These are phyloP conservation scores for Lepus americanus DNA, from an alignment of 2,113 vertebrate genomes.

Conservation along the genomic window DNA sequence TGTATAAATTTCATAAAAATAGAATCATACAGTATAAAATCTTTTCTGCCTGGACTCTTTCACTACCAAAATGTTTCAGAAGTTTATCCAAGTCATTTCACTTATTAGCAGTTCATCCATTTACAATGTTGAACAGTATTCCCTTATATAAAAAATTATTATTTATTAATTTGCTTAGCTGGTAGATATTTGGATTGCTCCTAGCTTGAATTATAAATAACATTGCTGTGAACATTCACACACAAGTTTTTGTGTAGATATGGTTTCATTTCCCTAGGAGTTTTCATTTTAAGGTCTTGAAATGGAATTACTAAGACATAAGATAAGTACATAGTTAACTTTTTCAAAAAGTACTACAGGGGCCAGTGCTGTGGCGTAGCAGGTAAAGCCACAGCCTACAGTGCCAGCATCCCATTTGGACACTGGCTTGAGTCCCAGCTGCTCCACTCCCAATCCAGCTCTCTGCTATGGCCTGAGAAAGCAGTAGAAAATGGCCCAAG, in stretches of 20 bases:
- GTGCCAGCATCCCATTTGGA: too few relatives aligned
- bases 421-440: too few relatives aligned
- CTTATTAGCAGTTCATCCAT: neutral
- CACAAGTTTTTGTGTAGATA: neutral
- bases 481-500: too few relatives aligned
- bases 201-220: neutral
- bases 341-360: neutral
- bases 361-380: too few relatives aligned
- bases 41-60: neutral
- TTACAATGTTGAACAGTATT: neutral
- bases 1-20: constrained; percentile 27
- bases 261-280: neutral
- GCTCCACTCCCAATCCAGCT: too few relatives aligned
- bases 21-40: neutral
- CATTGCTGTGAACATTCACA: neutral
- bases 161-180: neutral
- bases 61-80: neutral
- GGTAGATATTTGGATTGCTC: neutral
- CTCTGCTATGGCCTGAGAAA: too few relatives aligned
- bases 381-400: too few relatives aligned
- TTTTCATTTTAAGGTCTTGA: constrained; percentile 31
- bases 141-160: neutral
- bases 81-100: neutral
- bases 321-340: neutral
- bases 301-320: neutral